These are phyloP conservation scores for Rhinoptilus africanus DNA, from an alignment of 2,113 vertebrate species.

Conservation along the genomic window DNA sequence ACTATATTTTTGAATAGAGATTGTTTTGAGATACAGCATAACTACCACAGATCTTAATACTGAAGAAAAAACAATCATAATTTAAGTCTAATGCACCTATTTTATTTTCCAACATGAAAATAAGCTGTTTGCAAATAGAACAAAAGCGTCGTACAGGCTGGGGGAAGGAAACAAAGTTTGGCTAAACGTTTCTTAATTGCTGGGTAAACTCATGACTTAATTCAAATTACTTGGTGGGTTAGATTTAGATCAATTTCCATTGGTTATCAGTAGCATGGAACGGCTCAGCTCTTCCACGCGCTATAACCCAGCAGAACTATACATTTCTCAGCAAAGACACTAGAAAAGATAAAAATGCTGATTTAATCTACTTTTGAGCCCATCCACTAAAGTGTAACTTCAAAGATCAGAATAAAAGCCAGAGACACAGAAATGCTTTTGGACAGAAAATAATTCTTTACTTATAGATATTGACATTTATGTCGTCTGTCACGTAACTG, in stretches of 20 bases:
- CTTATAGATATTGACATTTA: background rate
- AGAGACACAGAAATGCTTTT: background rate
- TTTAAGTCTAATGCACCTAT: background rate
- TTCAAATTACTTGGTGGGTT: background rate
- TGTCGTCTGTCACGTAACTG: background rate
- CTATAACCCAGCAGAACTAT: background rate
- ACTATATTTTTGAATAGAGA: background rate
- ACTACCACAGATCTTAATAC: background rate
- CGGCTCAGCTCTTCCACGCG: background rate
- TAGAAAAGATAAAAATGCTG: background rate
- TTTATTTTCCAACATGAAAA: background rate
- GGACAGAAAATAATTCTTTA: background rate
- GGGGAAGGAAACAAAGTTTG: background rate
- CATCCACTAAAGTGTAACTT: background rate
- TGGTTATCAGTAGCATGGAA: background rate
- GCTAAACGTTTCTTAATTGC: background rate
- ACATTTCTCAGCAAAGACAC: background rate
- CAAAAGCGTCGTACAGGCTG: background rate
- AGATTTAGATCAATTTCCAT: background rate
- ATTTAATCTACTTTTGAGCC: background rate
- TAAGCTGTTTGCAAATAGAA: background rate
- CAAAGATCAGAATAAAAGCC: background rate
- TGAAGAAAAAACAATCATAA: background rate
- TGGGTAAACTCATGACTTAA: background rate
- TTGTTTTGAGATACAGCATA: conserved; percentile 25